phyloP scores from a whole-genome alignment of 2,113 vertebrate genomes.

The Rhinichthys klamathensis region DNA sequence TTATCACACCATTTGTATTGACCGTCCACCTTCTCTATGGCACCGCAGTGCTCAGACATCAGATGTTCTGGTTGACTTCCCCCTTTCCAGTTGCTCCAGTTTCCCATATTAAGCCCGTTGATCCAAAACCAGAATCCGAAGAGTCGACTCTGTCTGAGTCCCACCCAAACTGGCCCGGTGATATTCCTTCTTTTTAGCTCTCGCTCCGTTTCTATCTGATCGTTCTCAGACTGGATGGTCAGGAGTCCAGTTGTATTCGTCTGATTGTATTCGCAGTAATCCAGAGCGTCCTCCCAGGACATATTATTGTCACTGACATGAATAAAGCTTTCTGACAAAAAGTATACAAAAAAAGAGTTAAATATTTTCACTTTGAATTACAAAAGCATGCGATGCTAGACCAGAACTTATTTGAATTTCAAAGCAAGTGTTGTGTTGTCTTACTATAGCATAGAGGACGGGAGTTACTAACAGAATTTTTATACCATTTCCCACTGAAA shows the following conservation, averaged over 20 bases:
- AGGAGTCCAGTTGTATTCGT: slow-evolving; percentile 47
- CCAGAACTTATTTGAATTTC: not conserved
- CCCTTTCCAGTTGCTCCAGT: slow-evolving; percentile 57
- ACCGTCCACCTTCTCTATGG: not conserved
- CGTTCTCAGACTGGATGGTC: slow-evolving; percentile 14
- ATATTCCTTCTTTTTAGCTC: accelerated
- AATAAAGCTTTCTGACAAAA: slow-evolving; percentile 47
- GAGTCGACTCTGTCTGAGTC: slow-evolving; percentile 66
- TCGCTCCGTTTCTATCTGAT: slow-evolving; percentile 10
- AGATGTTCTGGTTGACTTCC: not conserved
- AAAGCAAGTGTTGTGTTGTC: not conserved
- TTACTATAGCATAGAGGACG: not conserved
- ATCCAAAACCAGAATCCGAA: slow-evolving; percentile 72
- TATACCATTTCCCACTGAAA: accelerated
- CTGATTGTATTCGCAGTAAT: slow-evolving; percentile 69
- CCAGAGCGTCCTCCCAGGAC: slow-evolving; percentile 50
- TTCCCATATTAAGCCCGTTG: slow-evolving; percentile 29
- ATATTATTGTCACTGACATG: accelerated
- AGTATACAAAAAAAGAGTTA: not conserved
- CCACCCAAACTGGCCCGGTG: slow-evolving; percentile 63
- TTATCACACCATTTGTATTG: slow-evolving; percentile 53
- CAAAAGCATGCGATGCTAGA: not conserved
- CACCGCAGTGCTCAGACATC: slow-evolving; percentile 59
- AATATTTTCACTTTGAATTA: not conserved
- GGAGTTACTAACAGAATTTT: accelerated